These are phyloP conservation scores for Anguilla pacifica DNA, from an alignment of 2,797 vertebrate genomes.

Conservation along the genomic window DNA sequence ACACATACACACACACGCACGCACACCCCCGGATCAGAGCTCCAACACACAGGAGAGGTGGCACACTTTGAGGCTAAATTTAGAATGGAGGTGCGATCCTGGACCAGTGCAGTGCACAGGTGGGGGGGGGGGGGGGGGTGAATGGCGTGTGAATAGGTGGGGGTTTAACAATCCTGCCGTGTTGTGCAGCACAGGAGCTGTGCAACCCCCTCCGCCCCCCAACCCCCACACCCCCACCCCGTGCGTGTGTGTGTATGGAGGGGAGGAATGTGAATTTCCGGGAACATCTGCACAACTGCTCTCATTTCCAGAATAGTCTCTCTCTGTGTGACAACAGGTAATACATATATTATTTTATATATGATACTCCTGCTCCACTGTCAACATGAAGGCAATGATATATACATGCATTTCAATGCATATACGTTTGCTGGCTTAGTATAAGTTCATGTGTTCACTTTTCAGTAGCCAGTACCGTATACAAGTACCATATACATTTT, in stretches of 20 bases:
- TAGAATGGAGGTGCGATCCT: constrained; percentile 81
- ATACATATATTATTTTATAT: too few relatives aligned
- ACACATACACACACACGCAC: constrained; percentile 48
- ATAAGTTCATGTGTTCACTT: too few relatives aligned
- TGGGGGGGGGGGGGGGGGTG: neutral
- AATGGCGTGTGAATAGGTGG: constrained; percentile 2
- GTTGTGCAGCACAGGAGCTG: neutral
- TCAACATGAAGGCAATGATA: neutral
- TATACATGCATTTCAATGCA: neutral
- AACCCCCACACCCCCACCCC: too few relatives aligned
- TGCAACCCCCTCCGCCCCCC: too few relatives aligned
- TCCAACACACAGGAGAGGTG: constrained; percentile 90
- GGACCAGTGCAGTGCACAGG: constrained; percentile 49
- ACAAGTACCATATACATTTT: neutral
- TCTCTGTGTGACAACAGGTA: neutral
- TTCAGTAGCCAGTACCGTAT: neutral
- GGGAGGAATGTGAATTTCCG: too few relatives aligned
- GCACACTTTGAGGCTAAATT: constrained; percentile 87
- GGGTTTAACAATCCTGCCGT: neutral
- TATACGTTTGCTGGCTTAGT: neutral
- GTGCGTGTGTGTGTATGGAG: too few relatives aligned
- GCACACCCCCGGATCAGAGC: constrained; percentile 73
- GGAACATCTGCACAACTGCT: neutral
- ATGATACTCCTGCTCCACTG: neutral
- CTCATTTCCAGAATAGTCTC: neutral